A percentile compares a stretch with the other conserved stretches of the same genome.
Conservation (phyloP, 2,797 vertebrate genomes). For the Rhynchonycteris naso region DNA sequence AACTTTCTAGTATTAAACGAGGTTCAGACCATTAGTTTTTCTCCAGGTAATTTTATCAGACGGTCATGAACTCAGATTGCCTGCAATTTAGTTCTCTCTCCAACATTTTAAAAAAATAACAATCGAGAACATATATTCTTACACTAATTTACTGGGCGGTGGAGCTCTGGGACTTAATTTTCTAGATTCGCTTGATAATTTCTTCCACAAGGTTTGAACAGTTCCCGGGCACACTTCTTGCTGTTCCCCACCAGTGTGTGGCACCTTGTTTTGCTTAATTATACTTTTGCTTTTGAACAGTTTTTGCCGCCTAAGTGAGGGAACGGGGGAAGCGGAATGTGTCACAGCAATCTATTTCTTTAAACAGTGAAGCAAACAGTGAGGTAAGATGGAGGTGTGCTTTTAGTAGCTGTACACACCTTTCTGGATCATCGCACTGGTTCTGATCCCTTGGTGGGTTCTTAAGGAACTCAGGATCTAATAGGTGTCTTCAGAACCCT, state of each 20-base stretch:
- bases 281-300: background rate
- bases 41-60: background rate
- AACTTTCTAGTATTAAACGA: background rate
- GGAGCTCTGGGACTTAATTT: background rate
- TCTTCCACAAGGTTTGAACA: background rate
- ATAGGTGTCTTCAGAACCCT: background rate
- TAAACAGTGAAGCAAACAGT: background rate
- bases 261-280: background rate
- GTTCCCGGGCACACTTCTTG: background rate
- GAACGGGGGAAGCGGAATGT: background rate
- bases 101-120: background rate
- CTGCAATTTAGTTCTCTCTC: background rate
- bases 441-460: background rate
- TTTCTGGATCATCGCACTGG: background rate
- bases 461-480: background rate
- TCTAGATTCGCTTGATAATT: background rate
- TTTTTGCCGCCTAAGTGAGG: background rate
- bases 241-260: background rate
- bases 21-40: background rate
- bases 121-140: background rate
- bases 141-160: background rate
- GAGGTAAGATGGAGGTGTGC: background rate
- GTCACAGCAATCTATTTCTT: slow-evolving; percentile 10
- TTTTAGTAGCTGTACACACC: background rate
- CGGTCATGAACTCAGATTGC: background rate